Conservation (phyloP, 2,113 vertebrate species). For the Austrofundulus limnaeus region DNA sequence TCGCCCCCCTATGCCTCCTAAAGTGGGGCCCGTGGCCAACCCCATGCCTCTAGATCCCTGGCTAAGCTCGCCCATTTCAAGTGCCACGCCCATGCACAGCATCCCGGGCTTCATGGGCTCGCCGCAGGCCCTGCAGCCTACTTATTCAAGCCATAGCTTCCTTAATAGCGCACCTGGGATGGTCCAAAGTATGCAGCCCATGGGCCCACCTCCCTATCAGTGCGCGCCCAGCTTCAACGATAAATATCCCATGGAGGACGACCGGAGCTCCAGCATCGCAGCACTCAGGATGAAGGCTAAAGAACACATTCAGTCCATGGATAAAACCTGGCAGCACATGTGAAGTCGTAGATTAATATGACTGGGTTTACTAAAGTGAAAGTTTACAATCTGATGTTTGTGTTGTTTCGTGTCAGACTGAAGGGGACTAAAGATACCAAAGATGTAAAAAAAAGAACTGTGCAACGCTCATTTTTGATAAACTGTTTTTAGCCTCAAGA, state of each 20-base stretch:
- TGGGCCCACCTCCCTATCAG: constrained; percentile 85
- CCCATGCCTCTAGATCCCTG: constrained; percentile 88
- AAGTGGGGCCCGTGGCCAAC: constrained; percentile 78
- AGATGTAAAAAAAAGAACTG: constrained; percentile 10
- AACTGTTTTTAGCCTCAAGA: background rate
- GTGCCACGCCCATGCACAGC: constrained; percentile 82
- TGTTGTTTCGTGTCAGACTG: constrained; percentile 25
- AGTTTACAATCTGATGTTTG: constrained; percentile 64
- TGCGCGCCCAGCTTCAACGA: constrained; percentile 84
- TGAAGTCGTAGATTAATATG: constrained; percentile 65
- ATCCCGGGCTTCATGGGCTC: constrained; percentile 88
- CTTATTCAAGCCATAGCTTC: constrained; percentile 82
- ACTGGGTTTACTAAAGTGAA: constrained; percentile 32
- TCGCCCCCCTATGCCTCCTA: constrained; percentile 80
- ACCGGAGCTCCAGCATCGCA: constrained; percentile 89
- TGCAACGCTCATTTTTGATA: constrained; percentile 13
- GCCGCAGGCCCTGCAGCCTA: constrained; percentile 83
- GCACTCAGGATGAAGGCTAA: constrained; percentile 91
- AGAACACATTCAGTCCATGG: constrained; percentile 92
- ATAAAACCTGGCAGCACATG: constrained; percentile 93
- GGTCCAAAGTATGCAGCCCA: constrained; percentile 85
- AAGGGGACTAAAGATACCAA: constrained; percentile 30
- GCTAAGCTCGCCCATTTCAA: constrained; percentile 87
- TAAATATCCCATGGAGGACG: constrained; percentile 88
- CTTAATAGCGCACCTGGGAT: constrained; percentile 80